phyloP scores from a whole-genome alignment of 2,113 vertebrate species.

The Chaetodon trifascialis region DNA sequence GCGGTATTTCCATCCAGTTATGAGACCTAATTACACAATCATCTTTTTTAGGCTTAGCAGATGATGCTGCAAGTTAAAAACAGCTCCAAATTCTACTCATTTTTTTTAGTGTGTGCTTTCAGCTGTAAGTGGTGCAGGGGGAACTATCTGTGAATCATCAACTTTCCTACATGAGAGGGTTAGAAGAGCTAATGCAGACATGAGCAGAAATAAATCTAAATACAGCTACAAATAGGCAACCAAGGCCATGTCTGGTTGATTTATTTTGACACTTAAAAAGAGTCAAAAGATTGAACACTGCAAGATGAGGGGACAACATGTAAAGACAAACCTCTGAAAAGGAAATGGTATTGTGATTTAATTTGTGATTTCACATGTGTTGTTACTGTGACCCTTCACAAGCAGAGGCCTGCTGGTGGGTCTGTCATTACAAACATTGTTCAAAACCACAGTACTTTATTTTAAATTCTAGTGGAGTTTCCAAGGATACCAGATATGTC shows the following conservation, averaged over 20 bases:
- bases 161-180: conserved; percentile 55
- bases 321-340: background rate
- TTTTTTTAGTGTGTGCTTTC: conserved; percentile 58
- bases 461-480: background rate
- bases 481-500: no score
- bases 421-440: background rate
- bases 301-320: conserved; percentile 12
- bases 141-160: conserved; percentile 63
- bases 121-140: conserved; percentile 54
- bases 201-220: conserved; percentile 56
- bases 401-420: background rate
- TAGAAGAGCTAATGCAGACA: conserved; percentile 58
- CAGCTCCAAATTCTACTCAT: background rate
- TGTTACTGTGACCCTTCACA: background rate
- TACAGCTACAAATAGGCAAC: conserved; percentile 33
- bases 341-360: background rate
- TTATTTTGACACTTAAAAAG: conserved; percentile 34
- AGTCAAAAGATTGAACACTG: background rate
- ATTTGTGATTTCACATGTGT: background rate
- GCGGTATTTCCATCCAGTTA: background rate
- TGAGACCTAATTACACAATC: background rate
- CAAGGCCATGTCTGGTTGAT: conserved; percentile 7
- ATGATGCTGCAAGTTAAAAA: conserved; percentile 27
- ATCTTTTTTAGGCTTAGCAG: background rate
- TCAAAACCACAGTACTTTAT: background rate